Evolutionary conservation across 2,113 vertebrate species (phyloP).

Genomic region (Elephas maximus): DNA sequence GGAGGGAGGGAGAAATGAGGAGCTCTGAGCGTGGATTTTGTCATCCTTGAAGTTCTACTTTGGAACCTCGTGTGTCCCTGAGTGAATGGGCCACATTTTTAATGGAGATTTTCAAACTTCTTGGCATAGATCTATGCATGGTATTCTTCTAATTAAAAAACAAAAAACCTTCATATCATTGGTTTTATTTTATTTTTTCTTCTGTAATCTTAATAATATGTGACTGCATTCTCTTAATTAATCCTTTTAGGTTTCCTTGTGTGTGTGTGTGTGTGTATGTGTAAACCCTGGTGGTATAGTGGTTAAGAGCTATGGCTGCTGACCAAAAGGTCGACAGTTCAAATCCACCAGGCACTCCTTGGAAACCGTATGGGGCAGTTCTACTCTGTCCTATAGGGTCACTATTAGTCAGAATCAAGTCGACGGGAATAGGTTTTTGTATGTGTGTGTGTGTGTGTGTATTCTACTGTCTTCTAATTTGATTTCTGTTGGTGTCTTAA

Average conservation of each 20-base stretch:
- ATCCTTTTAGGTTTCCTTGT: slow-evolving; percentile 36
- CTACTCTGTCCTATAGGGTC: no score
- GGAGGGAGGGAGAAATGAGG: neutral
- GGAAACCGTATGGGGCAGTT: no score
- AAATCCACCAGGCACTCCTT: no score
- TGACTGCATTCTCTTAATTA: slow-evolving; percentile 47
- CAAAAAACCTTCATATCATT: neutral
- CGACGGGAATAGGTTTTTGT: no score
- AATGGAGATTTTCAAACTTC: neutral
- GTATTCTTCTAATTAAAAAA: slow-evolving; percentile 57
- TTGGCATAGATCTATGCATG: neutral
- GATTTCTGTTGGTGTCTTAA: slow-evolving; percentile 12
- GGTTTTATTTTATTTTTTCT: slow-evolving; percentile 38
- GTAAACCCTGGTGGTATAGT: no score
- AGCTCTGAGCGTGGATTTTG: neutral
- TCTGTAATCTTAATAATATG: slow-evolving; percentile 6
- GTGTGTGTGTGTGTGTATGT: neutral
- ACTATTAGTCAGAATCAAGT: no score
- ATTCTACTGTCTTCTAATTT: slow-evolving; percentile 30
- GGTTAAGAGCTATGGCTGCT: no score
- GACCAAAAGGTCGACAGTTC: no score
- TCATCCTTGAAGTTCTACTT: slow-evolving; percentile 8
- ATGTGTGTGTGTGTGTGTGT: neutral
- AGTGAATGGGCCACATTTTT: neutral
- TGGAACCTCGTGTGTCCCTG: neutral